phyloP scores from a whole-genome alignment of 2,797 vertebrate species.

The Notoglanidium macrostoma region DNA sequence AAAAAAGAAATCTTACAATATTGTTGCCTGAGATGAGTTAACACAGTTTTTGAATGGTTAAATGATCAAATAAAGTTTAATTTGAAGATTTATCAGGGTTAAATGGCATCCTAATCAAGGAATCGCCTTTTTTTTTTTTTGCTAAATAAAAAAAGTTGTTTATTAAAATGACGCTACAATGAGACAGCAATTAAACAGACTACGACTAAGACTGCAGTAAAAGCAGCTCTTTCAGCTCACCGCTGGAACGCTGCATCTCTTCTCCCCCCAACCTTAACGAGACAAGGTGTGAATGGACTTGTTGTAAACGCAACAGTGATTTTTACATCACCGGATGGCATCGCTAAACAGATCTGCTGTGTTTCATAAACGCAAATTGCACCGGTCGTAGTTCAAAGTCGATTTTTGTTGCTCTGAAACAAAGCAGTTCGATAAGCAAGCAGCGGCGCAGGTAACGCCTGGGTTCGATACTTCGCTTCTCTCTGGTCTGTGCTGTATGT shows the following conservation, averaged over 20 bases:
- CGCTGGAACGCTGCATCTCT: not conserved
- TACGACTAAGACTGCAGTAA: not conserved
- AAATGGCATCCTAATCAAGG: not conserved
- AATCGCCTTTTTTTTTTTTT: not conserved
- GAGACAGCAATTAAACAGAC: not conserved
- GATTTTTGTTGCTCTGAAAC: slow-evolving; percentile 32
- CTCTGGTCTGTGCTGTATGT: slow-evolving; percentile 33
- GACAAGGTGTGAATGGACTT: slow-evolving; percentile 22
- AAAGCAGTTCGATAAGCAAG: slow-evolving; percentile 40
- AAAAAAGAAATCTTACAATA: not conserved
- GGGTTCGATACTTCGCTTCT: slow-evolving; percentile 51
- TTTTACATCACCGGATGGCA: slow-evolving; percentile 23
- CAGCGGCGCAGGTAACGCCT: slow-evolving; percentile 46
- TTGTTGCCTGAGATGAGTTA: not conserved
- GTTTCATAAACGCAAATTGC: slow-evolving; percentile 34
- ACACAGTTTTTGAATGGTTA: not conserved
- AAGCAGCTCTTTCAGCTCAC: not conserved
- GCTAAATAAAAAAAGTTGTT: not conserved
- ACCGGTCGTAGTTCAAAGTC: not conserved
- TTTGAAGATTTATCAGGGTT: not conserved
- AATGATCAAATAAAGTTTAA: not conserved
- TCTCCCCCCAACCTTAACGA: slow-evolving; percentile 9
- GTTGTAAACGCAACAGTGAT: slow-evolving; percentile 25
- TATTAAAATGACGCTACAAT: not conserved
- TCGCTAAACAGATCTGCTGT: slow-evolving; percentile 34